Base-by-base conservation (phyloP, 2,113 vertebrate species). In the Myotis brandtii region DNA sequence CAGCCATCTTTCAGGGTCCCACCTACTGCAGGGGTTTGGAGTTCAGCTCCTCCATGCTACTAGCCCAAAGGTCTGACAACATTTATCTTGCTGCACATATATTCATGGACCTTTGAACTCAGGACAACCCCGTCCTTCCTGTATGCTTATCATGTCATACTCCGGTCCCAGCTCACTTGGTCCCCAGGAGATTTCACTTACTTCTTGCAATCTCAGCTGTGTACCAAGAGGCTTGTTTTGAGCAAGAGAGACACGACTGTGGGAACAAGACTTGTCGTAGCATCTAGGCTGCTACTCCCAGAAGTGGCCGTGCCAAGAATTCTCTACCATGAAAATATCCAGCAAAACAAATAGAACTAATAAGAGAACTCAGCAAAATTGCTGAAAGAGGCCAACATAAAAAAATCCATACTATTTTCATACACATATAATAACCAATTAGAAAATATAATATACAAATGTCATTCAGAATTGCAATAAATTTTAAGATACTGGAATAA, bases 361-460 rank as follows among this genome's bases (percentile, higher is more conserved):
- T 34, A 67, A 85, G 46, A 90, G 46, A 94, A 88, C 34, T 88
- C 73, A 64, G 18, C 50, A 16, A 96, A 37, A 7, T 64, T 79
- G 54, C 72, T 32, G 32, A 89, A 89, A 93, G 34, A 48, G 10
- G 17, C 70, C 70, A 90, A 52, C 18, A 67, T 80, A 59, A 69
- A 48, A 91, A 92, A 95, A n/a, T n/a, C 30, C n/a, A 13, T 66
- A 64, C 18, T 80, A 81, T 77, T 89, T 75, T 52, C 81, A 66
- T 52, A 69, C 20, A 82, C 8, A 70, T 23, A 16, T 69, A 83
- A 85, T 77, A 85, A 66, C 5, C 10, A 93, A 83, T 96, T 86
- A 96, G 73, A 96, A 96, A 91, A 67, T 75, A 77, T n/a, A 80
- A 59, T 54, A 62, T 77, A 52, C 89, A 89, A 92, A 75, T 13